Base-by-base conservation (phyloP, 2,113 vertebrate genomes). In the Rhea americana region DNA sequence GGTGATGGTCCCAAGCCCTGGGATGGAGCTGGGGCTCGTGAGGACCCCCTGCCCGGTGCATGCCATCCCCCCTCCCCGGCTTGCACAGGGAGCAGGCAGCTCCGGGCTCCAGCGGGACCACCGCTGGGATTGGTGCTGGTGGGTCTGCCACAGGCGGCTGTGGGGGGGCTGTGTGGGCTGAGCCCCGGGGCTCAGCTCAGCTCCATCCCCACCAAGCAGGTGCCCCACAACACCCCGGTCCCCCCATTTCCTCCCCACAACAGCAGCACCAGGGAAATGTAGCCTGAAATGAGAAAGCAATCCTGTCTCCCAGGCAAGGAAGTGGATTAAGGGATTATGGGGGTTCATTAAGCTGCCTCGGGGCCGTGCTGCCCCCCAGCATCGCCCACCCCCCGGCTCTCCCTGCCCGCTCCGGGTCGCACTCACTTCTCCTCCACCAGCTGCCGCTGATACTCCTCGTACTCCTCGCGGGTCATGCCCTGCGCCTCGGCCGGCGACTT, bases 371-470 rank as follows among this genome's bases (percentile, higher is more conserved):
- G 21, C 66, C 61, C 85, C 59, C 66, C 90, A 22, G 51, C 6
- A 2, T 45, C 1, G 50, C 15, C 41, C 11, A 9, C 53, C 10
- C 45, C 85, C 43, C 84, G 25, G 11, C 6, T 18, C 45, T 47
- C 16, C 45, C 45, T 18, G 55, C 55, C 28, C 15, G 35, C 35
- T 35, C 35, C 72, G 5, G 5, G 24, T 15, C 2, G 1, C 68
- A 98, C 99, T 99, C 97, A 99, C 99, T 99, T 99, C 93, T 99
- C 99, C 94, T 99, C 99, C 95, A 99, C 98, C 85, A 99, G 98
- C 98, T 99, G 99, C 97, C 99, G 98, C 93, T 99, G 98, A 48
- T 99, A 99, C 6, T 99, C 99, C 84, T 99, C 99, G 7, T 98
- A 99, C 95, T 99, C 99, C 93, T 99, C 99, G 18, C 98, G 98